Evolutionary conservation across 2,113 vertebrate species (phyloP).

Genomic region (Elachura formosa): DNA sequence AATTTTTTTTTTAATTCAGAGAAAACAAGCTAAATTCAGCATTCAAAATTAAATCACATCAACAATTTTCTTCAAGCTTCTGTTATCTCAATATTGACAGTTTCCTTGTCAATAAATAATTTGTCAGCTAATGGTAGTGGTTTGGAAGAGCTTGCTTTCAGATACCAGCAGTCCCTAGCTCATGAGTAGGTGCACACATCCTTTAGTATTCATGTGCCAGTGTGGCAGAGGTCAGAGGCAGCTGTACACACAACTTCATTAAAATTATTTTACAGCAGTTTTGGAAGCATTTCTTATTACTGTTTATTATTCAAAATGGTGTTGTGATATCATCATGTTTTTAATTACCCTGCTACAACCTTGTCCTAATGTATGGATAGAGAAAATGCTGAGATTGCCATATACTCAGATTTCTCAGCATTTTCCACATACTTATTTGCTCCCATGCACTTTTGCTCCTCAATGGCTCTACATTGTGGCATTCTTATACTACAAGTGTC

Average conservation of each 20-base stretch:
- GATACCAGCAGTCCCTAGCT: not conserved
- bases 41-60: not conserved
- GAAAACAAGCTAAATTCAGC: not conserved
- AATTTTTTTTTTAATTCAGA: not conserved
- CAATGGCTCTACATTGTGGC: not conserved
- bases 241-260: not conserved
- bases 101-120: not conserved
- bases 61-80: not conserved
- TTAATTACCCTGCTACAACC: not conserved
- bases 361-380: not conserved
- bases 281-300: not conserved
- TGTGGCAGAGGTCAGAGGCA: not conserved
- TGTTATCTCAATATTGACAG: not conserved
- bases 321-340: not conserved
- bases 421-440: not conserved
- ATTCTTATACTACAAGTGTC: not conserved
- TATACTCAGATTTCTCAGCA: not conserved
- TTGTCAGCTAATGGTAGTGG: not conserved
- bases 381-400: not conserved
- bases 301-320: not conserved
- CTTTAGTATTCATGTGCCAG: not conserved
- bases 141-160: not conserved
- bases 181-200: not conserved
- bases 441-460: not conserved
- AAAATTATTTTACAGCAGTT: not conserved